phyloP scores from a whole-genome alignment of 2,888 invertebrate genomes.

The Acrobasis repandana region DNA sequence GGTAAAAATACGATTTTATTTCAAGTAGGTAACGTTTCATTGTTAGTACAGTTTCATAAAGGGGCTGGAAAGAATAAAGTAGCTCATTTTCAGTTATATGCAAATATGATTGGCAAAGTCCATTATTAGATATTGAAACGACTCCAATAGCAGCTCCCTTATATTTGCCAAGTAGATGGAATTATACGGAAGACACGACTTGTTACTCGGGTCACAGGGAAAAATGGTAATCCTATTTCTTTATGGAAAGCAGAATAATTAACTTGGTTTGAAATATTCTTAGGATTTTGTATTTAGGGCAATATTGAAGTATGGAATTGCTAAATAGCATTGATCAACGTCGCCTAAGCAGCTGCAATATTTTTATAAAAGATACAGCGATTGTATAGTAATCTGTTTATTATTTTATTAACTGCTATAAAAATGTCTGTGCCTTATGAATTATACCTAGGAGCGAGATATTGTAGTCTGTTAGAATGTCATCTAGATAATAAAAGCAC shows the following conservation, averaged over 20 bases:
- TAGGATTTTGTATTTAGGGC: neutral
- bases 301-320: neutral
- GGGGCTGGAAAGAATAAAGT: no score
- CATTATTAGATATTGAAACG: slow-evolving; percentile 28
- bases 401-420: no score
- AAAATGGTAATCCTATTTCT: slow-evolving; percentile 16
- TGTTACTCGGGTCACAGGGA: neutral
- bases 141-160: neutral
- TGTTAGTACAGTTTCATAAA: no score
- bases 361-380: no score
- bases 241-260: slow-evolving; percentile 16
- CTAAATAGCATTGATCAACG: neutral
- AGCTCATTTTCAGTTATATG: slow-evolving; percentile 27
- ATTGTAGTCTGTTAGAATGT: no score
- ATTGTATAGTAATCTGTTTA: no score
- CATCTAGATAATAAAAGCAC: no score
- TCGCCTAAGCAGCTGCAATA: no score
- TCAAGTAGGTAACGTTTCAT: no score
- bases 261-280: neutral
- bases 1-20: no score
- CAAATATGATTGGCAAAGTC: slow-evolving; percentile 42
- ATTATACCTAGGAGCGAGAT: no score
- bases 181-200: slow-evolving; percentile 18
- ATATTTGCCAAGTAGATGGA: slow-evolving; percentile 6
- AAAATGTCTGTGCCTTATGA: no score